A percentile compares a stretch with the other conserved stretches of the same genome.
These are phyloP conservation scores for Platycheirus albimanus DNA, from an alignment of 2,888 invertebrate species.

Conservation along the genomic window DNA sequence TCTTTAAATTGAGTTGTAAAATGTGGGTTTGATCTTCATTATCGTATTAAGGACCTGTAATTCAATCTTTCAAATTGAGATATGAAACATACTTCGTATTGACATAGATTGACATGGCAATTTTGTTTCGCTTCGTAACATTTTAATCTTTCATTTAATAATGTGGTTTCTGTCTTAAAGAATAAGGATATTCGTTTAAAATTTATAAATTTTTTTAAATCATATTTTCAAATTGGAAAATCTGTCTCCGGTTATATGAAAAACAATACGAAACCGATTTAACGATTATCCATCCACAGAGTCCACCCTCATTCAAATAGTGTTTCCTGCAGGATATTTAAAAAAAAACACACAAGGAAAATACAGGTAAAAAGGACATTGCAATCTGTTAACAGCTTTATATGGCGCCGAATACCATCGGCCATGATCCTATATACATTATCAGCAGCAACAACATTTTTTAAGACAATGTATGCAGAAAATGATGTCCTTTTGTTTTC, in stretches of 20 bases:
- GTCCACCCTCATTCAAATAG: slow-evolving; percentile 20
- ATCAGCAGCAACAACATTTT: slow-evolving; percentile 1
- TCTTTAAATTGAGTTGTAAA: no score
- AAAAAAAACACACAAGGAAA: no score
- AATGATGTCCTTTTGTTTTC: slow-evolving; percentile 35
- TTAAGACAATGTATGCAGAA: slow-evolving; percentile 33
- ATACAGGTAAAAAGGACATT: slow-evolving; percentile 17
- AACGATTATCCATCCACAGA: not conserved
- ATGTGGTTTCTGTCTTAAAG: not conserved
- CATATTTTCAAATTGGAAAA: slow-evolving; percentile 10
- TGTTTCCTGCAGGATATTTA: slow-evolving; percentile 1
- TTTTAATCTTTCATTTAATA: not conserved
- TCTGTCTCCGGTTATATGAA: not conserved
- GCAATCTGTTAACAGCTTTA: slow-evolving; percentile 43
- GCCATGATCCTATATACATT: not conserved
- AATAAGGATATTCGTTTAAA: not conserved
- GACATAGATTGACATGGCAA: not conserved
- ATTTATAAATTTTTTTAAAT: not conserved
- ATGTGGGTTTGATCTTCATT: no score
- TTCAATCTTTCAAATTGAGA: not conserved
- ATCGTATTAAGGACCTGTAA: not conserved
- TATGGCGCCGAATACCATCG: slow-evolving; percentile 15
- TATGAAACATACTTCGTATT: not conserved
- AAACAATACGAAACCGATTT: not conserved
- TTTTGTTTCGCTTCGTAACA: no score